Evolutionary conservation across 2,113 vertebrate species (phyloP).

Genomic region (Phodopus roborovskii): DNA sequence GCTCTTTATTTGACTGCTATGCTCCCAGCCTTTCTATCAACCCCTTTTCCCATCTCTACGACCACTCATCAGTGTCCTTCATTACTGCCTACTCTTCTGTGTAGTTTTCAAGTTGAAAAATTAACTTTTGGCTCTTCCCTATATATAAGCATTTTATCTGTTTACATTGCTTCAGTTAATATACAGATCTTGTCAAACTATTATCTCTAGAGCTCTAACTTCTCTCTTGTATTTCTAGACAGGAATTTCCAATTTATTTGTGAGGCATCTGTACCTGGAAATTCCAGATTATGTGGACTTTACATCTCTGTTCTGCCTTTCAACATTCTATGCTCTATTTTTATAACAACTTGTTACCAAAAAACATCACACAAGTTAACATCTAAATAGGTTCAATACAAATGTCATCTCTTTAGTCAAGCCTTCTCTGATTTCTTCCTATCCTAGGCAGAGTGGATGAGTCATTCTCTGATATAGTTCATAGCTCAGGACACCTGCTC

Average conservation of each 20-base stretch:
- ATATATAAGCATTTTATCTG: background rate
- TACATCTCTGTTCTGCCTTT: background rate
- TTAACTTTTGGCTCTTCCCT: conserved; percentile 15
- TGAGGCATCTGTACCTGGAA: background rate
- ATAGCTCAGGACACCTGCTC: background rate
- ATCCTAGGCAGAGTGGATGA: background rate
- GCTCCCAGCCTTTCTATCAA: background rate
- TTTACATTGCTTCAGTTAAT: conserved; percentile 33
- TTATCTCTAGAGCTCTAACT: background rate
- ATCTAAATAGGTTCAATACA: background rate
- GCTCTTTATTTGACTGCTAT: background rate
- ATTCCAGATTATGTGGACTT: background rate
- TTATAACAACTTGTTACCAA: conserved; percentile 37
- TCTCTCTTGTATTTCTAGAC: conserved; percentile 37
- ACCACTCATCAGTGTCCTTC: background rate
- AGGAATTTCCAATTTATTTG: background rate
- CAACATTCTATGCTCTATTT: background rate
- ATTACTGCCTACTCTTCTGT: conserved; percentile 12
- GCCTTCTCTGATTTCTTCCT: conserved; percentile 10
- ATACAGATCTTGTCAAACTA: background rate
- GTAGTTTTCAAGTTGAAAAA: conserved; percentile 21
- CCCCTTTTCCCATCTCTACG: background rate
- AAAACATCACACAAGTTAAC: conserved; percentile 45
- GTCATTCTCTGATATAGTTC: background rate
- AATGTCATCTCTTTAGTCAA: conserved; percentile 38